A percentile compares a stretch with the other conserved stretches of the same genome.
phyloP scores from a whole-genome alignment of 2,888 invertebrate species.

The Teleiodes luculella region DNA sequence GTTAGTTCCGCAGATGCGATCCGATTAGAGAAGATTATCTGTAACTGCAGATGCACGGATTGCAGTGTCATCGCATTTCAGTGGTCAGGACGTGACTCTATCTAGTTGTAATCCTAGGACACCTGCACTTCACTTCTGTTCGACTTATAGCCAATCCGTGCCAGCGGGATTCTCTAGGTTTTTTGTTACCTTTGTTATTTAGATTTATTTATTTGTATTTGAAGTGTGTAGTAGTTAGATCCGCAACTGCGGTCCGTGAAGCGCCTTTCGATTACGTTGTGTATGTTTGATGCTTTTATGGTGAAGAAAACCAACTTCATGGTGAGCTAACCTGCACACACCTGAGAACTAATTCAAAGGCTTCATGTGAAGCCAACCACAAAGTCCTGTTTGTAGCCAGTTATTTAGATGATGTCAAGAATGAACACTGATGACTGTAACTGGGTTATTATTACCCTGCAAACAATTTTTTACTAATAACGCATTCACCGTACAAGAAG shows the following conservation, averaged over 20 bases:
- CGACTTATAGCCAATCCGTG: neutral
- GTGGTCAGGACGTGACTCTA: slow-evolving; percentile 63
- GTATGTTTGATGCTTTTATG: too few relatives aligned
- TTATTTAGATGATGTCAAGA: too few relatives aligned
- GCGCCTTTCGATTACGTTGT: too few relatives aligned
- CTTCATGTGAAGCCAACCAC: too few relatives aligned
- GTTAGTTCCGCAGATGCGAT: slow-evolving; percentile 18
- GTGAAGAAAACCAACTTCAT: too few relatives aligned
- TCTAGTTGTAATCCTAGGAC: slow-evolving; percentile 65
- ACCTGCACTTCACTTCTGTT: slow-evolving; percentile 59
- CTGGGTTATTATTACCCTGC: neutral
- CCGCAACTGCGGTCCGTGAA: too few relatives aligned
- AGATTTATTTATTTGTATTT: neutral
- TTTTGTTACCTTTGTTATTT: neutral
- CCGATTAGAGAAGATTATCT: slow-evolving; percentile 43
- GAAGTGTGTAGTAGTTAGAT: too few relatives aligned
- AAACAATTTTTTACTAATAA: neutral
- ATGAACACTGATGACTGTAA: too few relatives aligned
- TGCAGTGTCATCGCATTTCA: slow-evolving; percentile 73
- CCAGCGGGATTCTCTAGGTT: neutral
- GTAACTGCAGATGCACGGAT: slow-evolving; percentile 47
- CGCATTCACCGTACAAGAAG: neutral
- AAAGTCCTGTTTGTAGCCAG: too few relatives aligned
- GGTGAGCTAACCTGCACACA: too few relatives aligned
- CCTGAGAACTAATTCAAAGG: too few relatives aligned